phyloP scores from a whole-genome alignment of 2,888 invertebrate species.

The Leptogaster cylindrica region DNA sequence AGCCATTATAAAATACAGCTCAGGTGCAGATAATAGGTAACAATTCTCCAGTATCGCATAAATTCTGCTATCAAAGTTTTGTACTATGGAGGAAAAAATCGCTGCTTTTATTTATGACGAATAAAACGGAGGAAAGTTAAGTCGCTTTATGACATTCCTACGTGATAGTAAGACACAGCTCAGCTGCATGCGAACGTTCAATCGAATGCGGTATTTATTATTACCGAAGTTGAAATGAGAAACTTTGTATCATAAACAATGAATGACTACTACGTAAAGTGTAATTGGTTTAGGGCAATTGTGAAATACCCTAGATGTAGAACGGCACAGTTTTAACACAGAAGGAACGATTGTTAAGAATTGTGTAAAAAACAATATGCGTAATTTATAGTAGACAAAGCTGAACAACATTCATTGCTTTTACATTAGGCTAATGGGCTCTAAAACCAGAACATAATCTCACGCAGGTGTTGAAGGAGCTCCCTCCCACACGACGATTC shows the following conservation, averaged over 20 bases:
- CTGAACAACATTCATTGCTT: slow-evolving; percentile 34
- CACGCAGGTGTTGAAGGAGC: no score
- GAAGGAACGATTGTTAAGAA: not conserved
- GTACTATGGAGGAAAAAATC: slow-evolving; percentile 7
- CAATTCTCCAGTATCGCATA: slow-evolving; percentile 6
- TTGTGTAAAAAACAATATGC: slow-evolving; percentile 25
- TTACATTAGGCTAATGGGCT: slow-evolving; percentile 25
- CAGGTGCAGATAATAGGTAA: slow-evolving; percentile 30
- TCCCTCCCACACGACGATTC: no score
- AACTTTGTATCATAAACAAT: slow-evolving; percentile 14
- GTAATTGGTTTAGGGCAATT: not conserved
- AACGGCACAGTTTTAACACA: not conserved
- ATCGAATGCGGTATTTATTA: slow-evolving; percentile 19
- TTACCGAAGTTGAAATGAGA: slow-evolving; percentile 25
- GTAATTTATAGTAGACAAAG: slow-evolving; percentile 23
- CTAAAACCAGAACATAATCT: slow-evolving; percentile 24
- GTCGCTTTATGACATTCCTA: not conserved
- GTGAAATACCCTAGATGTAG: slow-evolving; percentile 3
- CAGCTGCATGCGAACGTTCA: slow-evolving; percentile 19
- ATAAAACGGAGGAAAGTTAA: slow-evolving; percentile 17
- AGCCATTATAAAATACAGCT: slow-evolving; percentile 27
- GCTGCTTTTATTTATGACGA: slow-evolving; percentile 31
- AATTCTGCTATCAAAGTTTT: slow-evolving; percentile 20
- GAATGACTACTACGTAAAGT: not conserved
- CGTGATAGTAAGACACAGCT: slow-evolving; percentile 3